These are phyloP conservation scores for Drosophila kohkoa DNA, from an alignment of 1,140 invertebrate genomes.

Conservation along the genomic window DNA sequence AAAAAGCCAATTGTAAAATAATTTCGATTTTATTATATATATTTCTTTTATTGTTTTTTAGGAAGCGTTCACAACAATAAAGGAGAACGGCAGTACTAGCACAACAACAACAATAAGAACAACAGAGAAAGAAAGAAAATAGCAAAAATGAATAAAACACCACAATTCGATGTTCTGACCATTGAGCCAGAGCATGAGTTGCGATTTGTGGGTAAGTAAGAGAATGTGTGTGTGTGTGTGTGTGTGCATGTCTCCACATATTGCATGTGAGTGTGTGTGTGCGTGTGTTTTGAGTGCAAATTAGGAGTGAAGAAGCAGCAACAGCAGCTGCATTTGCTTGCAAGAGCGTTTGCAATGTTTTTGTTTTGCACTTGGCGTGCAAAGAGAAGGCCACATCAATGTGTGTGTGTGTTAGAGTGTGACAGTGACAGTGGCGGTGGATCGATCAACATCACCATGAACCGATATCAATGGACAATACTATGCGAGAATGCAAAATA, in stretches of 20 bases:
- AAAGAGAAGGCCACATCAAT: constrained; percentile 30
- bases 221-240: neutral
- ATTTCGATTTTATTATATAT: neutral
- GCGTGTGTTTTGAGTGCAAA: constrained; percentile 10
- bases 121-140: constrained; percentile 28
- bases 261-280: constrained; percentile 1
- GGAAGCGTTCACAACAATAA: neutral
- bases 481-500: constrained; percentile 19
- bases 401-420: neutral
- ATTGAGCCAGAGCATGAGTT: constrained; percentile 81
- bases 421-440: constrained; percentile 10
- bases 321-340: constrained; percentile 7
- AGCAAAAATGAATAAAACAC: constrained; percentile 58
- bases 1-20: constrained; percentile 1
- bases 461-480: neutral
- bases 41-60: constrained; percentile 1
- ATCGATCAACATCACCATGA: constrained; percentile 36
- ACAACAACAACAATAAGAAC: constrained; percentile 42
- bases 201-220: constrained; percentile 78
- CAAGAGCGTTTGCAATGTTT: constrained; percentile 8
- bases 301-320: constrained; percentile 10
- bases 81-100: constrained; percentile 27
- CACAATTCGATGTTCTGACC: constrained; percentile 56
- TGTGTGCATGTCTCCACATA: neutral
- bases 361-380: constrained; percentile 15